These are phyloP conservation scores for Sesia bembeciformis DNA, from an alignment of 2,888 invertebrate species.

Conservation along the genomic window DNA sequence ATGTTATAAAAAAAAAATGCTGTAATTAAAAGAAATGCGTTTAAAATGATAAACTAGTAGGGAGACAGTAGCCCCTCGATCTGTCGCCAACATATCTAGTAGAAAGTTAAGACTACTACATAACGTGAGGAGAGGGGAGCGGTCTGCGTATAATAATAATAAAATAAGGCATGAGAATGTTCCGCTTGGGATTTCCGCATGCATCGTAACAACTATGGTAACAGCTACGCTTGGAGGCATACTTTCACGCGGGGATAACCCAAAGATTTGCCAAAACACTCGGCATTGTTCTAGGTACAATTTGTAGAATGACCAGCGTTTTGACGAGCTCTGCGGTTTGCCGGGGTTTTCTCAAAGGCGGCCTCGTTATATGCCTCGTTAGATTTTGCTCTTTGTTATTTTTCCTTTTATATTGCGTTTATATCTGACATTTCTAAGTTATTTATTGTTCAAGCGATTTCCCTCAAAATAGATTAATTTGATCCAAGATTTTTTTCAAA, in stretches of 20 bases:
- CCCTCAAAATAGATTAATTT: too few relatives aligned
- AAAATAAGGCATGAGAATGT: not conserved
- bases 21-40: too few relatives aligned
- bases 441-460: not conserved
- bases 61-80: too few relatives aligned
- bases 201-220: not conserved
- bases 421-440: not conserved
- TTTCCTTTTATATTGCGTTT: not conserved
- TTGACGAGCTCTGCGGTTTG: constrained; percentile 1
- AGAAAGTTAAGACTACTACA: too few relatives aligned
- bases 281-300: not conserved
- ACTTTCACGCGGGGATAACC: constrained; percentile 57
- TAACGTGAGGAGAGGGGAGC: not conserved
- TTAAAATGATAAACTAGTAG: too few relatives aligned
- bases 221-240: constrained; percentile 17
- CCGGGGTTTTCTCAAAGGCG: constrained; percentile 4
- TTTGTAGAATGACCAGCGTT: not conserved
- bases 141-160: not conserved
- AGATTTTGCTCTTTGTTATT: not conserved
- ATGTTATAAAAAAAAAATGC: too few relatives aligned
- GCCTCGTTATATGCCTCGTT: too few relatives aligned
- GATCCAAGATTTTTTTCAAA: too few relatives aligned
- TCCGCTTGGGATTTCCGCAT: constrained; percentile 38
- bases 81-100: too few relatives aligned
- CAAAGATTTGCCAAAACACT: constrained; percentile 10